A percentile compares a stretch with the other conserved stretches of the same genome.
These are phyloP conservation scores for Cottus gobio DNA, from an alignment of 2,113 vertebrate genomes.

Conservation along the genomic window DNA sequence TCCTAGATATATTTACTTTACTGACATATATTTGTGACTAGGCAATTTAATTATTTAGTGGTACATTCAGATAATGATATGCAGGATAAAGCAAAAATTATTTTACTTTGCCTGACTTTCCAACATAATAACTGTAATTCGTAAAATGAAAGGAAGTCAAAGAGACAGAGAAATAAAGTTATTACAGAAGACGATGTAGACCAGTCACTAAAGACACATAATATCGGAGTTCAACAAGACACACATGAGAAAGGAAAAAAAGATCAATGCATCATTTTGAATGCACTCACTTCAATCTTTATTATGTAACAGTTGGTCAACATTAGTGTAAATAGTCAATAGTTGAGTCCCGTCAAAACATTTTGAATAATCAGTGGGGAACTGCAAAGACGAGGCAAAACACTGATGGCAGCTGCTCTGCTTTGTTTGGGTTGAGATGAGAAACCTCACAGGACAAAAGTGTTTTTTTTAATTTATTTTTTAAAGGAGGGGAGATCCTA, in stretches of 20 bases:
- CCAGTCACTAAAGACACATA: background rate
- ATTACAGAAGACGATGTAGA: background rate
- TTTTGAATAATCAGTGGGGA: background rate
- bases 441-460: background rate
- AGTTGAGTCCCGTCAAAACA: conserved; percentile 47
- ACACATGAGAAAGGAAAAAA: conserved; percentile 18
- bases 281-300: conserved; percentile 83
- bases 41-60: background rate
- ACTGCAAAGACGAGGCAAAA: conserved; percentile 6
- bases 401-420: background rate
- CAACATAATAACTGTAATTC: background rate
- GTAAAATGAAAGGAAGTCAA: background rate
- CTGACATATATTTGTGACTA: conserved; percentile 6
- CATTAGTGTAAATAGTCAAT: conserved; percentile 60
- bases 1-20: conserved; percentile 12
- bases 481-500: conserved; percentile 17
- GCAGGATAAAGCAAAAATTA: background rate
- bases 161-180: background rate
- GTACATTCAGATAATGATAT: no score
- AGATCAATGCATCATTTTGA: conserved; percentile 37
- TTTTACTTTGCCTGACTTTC: background rate
- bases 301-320: conserved; percentile 75
- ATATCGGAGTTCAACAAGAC: background rate
- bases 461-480: conserved; percentile 24
- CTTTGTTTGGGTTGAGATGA: conserved; percentile 9